Conservation (phyloP, 2,888 invertebrate species). For the Ptychoptera albimana region DNA sequence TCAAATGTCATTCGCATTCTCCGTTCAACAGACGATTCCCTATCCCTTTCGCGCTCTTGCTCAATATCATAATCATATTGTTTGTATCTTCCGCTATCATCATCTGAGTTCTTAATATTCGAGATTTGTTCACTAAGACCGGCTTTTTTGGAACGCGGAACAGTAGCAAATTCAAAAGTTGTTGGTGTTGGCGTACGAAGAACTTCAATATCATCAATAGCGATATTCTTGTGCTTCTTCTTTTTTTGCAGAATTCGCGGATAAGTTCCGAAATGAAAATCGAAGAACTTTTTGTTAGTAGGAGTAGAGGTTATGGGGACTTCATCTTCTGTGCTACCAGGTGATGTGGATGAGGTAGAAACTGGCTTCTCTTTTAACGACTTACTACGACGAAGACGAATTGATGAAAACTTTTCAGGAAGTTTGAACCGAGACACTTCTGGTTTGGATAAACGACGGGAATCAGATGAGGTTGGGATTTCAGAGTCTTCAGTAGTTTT, state of each 20-base stretch:
- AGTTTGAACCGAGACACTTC: conserved; percentile 46
- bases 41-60: conserved; percentile 28
- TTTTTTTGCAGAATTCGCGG: conserved; percentile 47
- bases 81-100: conserved; percentile 30
- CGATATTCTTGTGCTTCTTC: conserved; percentile 14
- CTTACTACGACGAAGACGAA: conserved; percentile 33
- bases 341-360: conserved; percentile 2
- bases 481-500: background rate
- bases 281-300: conserved; percentile 41
- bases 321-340: conserved; percentile 10
- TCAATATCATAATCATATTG: conserved; percentile 20
- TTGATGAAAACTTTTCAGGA: conserved; percentile 45
- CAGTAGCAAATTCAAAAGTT: conserved; percentile 4
- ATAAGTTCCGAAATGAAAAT: conserved; percentile 60
- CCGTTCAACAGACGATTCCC: conserved; percentile 29
- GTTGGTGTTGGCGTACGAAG: conserved; percentile 10
- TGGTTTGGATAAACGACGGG: conserved; percentile 34
- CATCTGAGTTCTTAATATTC: conserved; percentile 18
- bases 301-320: conserved; percentile 37
- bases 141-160: conserved; percentile 2
- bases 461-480: conserved; percentile 38
- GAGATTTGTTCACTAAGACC: background rate
- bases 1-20: conserved; percentile 28
- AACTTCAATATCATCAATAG: conserved; percentile 2
- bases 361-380: conserved; percentile 22